A percentile compares a stretch with the other conserved stretches of the same genome.
Evolutionary conservation across 2,113 vertebrate species (phyloP).

Genomic region (Clarias magur): DNA sequence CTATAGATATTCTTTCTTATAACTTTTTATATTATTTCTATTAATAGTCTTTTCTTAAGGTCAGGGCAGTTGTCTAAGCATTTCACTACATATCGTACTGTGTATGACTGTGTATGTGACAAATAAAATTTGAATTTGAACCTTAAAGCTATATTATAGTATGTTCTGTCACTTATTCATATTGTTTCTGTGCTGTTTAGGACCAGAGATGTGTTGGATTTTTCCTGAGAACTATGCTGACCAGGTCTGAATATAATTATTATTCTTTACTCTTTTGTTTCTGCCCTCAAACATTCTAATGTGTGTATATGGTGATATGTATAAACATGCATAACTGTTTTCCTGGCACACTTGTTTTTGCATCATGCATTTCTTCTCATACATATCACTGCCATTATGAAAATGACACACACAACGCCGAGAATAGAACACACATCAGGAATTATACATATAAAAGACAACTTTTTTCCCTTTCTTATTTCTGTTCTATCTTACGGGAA

Average conservation of each 20-base stretch:
- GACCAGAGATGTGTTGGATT: constrained; percentile 39
- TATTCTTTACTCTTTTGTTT: constrained; percentile 1
- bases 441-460: background rate
- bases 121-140: no score
- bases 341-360: background rate
- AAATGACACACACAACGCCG: background rate
- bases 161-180: background rate
- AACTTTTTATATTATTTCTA: no score
- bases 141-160: background rate
- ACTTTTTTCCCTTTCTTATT: background rate
- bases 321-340: background rate
- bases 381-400: no score
- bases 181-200: constrained; percentile 28
- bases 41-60: no score
- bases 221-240: constrained; percentile 48
- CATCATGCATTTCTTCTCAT: background rate
- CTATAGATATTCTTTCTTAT: no score
- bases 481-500: background rate
- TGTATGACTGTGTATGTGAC: no score
- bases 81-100: no score
- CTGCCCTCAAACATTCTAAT: background rate
- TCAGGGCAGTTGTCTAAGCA: no score
- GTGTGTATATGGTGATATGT: background rate
- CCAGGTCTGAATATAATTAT: constrained; percentile 40
- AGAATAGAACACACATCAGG: background rate